These are phyloP conservation scores for Pongo pygmaeus DNA, from an alignment of 2,113 vertebrate genomes.

Conservation along the genomic window DNA sequence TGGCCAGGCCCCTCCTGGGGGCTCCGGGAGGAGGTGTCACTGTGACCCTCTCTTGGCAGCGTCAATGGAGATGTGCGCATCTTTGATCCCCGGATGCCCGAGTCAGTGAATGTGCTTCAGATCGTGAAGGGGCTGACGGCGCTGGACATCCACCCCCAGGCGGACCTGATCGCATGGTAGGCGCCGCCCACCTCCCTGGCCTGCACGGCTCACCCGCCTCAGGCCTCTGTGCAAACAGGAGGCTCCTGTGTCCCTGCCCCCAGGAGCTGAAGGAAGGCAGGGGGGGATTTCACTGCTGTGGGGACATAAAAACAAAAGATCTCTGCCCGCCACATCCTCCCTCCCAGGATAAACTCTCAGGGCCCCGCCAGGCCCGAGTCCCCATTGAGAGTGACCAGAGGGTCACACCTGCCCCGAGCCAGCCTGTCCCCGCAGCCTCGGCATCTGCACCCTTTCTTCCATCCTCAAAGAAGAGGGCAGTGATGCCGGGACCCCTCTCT, in stretches of 20 bases:
- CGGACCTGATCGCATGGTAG: constrained; percentile 97
- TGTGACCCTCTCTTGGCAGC: constrained; percentile 73
- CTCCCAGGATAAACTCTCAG: background rate
- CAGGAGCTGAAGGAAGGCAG: rapidly evolving
- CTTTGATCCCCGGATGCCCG: constrained; percentile 93
- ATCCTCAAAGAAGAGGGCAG: background rate
- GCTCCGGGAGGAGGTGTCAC: background rate
- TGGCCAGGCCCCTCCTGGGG: background rate
- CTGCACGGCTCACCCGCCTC: background rate
- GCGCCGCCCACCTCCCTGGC: constrained; percentile 25
- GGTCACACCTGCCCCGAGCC: background rate
- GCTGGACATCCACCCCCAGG: constrained; percentile 97
- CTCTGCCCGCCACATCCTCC: background rate
- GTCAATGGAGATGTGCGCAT: constrained; percentile 97
- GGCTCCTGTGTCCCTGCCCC: rapidly evolving
- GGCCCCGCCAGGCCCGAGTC: background rate
- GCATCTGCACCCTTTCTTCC: background rate
- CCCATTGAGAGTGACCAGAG: background rate
- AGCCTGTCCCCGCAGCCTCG: too few relatives aligned
- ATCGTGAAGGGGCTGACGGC: constrained; percentile 97
- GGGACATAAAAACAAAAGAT: background rate
- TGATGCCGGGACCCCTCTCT: background rate
- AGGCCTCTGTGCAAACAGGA: background rate
- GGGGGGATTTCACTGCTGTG: too few relatives aligned
- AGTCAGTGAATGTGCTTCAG: constrained; percentile 95